phyloP scores from a whole-genome alignment of 2,888 invertebrate genomes.

The Lasioglossum malachurum region DNA sequence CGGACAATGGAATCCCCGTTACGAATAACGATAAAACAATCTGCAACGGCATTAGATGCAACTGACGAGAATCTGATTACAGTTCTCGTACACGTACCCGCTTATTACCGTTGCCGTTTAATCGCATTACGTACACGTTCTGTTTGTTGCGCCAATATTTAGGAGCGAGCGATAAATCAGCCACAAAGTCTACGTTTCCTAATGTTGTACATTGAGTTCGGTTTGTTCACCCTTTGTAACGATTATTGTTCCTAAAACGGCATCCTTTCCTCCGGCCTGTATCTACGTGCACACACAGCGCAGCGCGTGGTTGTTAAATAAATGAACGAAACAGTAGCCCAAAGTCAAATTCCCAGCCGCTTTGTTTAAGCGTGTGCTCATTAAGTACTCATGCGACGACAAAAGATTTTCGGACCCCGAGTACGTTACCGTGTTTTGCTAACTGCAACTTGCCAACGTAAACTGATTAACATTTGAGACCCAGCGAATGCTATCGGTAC shows the following conservation, averaged over 20 bases:
- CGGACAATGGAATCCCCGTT: constrained; percentile 12
- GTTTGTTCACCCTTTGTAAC: constrained; percentile 6
- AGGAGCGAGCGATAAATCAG: constrained; percentile 37
- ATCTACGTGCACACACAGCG: neutral
- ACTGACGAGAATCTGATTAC: constrained; percentile 43
- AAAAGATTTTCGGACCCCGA: constrained; percentile 7
- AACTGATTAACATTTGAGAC: constrained; percentile 12
- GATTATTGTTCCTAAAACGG: constrained; percentile 4
- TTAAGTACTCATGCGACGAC: constrained; percentile 16
- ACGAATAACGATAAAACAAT: constrained; percentile 18
- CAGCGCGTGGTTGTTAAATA: constrained; percentile 12
- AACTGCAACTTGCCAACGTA: neutral
- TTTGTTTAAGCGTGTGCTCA: constrained; percentile 1
- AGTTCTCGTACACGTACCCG: constrained; percentile 30
- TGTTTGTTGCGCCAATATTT: constrained; percentile 49
- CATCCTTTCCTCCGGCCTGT: constrained; percentile 8
- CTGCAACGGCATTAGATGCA: constrained; percentile 4
- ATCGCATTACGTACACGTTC: constrained; percentile 41
- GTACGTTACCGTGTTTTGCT: neutral
- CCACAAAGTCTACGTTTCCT: constrained; percentile 33
- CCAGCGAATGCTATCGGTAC: no score
- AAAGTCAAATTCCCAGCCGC: constrained; percentile 9
- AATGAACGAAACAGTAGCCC: constrained; percentile 31
- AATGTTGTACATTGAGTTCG: constrained; percentile 25
- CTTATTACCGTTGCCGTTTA: constrained; percentile 37